Percentiles rank a stretch among this genome's conserved stretches.
phyloP scores from a whole-genome alignment of 2,888 invertebrate genomes.

The Digitonthophagus gazella region DNA sequence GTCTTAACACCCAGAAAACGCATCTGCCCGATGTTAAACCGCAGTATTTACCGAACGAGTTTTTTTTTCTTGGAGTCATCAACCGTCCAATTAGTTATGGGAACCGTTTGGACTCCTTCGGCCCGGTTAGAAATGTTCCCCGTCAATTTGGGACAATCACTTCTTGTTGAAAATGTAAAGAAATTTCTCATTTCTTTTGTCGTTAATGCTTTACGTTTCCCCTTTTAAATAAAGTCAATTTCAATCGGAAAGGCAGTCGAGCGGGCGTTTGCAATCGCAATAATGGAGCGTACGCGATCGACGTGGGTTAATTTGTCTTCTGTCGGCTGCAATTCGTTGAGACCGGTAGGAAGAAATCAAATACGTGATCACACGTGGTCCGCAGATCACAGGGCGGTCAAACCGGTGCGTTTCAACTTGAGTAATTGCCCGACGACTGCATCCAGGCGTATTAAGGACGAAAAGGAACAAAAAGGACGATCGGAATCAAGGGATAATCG shows the following conservation, averaged over 20 bases:
- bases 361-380: conserved; percentile 47
- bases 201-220: too few relatives aligned
- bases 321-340: background rate
- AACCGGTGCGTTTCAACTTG: conserved; percentile 35
- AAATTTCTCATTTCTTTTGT: background rate
- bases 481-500: background rate
- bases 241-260: background rate
- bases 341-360: conserved; percentile 13
- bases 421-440: conserved; percentile 39
- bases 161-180: background rate
- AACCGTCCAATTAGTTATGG: background rate
- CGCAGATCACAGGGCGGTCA: conserved; percentile 46
- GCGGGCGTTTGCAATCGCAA: background rate
- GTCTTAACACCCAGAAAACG: background rate
- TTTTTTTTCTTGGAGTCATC: background rate
- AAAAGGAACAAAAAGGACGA: background rate
- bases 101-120: background rate
- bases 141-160: background rate
- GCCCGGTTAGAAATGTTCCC: background rate
- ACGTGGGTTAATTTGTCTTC: background rate
- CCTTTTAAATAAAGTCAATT: background rate
- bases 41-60: background rate
- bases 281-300: background rate
- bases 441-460: background rate
- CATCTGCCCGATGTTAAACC: background rate